A percentile compares a stretch with the other conserved stretches of the same genome.
These are phyloP conservation scores for Epizoanthus rinbou DNA, from an alignment of 92 coral and sea anemone species.

Conservation along the genomic window DNA sequence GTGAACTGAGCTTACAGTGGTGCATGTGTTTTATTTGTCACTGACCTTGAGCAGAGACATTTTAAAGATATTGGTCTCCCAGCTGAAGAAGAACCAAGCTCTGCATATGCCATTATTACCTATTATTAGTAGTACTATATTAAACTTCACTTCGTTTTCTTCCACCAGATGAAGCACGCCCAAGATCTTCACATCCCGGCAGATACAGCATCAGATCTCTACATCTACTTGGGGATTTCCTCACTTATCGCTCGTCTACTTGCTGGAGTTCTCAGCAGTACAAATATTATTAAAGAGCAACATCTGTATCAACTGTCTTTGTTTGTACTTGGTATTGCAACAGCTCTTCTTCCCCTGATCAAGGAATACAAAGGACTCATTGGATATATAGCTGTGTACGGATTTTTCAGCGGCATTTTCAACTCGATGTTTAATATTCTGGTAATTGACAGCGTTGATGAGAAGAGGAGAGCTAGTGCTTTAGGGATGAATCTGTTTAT, in stretches of 20 bases:
- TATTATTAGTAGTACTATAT: too few relatives aligned
- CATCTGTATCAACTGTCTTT: background rate
- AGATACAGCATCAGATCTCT: background rate
- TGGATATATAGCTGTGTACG: background rate
- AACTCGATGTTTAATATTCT: background rate
- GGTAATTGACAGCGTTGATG: background rate
- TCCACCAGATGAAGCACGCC: background rate
- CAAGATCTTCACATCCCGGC: background rate
- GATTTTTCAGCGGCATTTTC: background rate
- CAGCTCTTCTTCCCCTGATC: background rate
- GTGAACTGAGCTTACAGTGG: too few relatives aligned
- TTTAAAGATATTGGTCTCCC: too few relatives aligned
- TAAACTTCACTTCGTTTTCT: too few relatives aligned
- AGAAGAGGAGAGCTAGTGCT: background rate
- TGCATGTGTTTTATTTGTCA: too few relatives aligned
- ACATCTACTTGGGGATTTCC: background rate
- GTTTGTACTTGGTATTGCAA: background rate
- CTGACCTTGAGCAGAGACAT: too few relatives aligned
- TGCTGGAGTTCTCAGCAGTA: background rate
- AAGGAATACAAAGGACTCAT: background rate
- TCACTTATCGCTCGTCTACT: background rate
- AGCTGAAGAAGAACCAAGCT: too few relatives aligned
- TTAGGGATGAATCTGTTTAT: background rate
- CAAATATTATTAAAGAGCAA: background rate
- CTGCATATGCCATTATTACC: too few relatives aligned